A percentile compares a stretch with the other conserved stretches of the same genome.
Conservation (phyloP, 2,113 vertebrate genomes). For the Anolis sagrei region DNA sequence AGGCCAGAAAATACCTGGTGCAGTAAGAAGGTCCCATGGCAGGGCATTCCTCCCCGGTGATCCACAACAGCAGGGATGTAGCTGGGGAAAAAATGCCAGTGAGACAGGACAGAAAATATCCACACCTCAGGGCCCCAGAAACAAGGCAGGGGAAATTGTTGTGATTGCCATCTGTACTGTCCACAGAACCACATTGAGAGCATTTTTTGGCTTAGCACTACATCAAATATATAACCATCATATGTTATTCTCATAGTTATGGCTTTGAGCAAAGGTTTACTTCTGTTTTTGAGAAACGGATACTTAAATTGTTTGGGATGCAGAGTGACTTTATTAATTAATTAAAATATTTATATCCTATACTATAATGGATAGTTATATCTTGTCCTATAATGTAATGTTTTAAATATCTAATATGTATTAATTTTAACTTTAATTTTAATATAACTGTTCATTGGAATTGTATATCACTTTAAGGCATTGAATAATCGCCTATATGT, state of each 20-base stretch:
- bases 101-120: neutral
- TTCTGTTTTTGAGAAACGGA: too few species aligned
- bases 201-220: neutral
- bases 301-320: too few species aligned
- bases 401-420: too few species aligned
- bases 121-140: neutral
- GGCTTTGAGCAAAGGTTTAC: neutral
- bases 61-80: slow-evolving; percentile 96
- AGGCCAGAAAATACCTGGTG: slow-evolving; percentile 85
- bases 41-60: slow-evolving; percentile 94
- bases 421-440: too few species aligned
- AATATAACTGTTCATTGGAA: too few species aligned
- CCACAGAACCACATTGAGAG: too few species aligned
- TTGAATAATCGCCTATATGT: too few species aligned
- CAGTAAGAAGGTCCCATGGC: slow-evolving; percentile 94
- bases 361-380: too few species aligned
- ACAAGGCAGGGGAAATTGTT: neutral
- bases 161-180: neutral
- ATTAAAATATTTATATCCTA: too few species aligned
- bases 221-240: neutral
- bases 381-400: too few species aligned
- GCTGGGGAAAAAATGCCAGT: slow-evolving; percentile 73
- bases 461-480: too few species aligned
- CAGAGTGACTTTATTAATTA: too few species aligned
- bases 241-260: neutral